Conservation (phyloP, 2,888 invertebrate species). For the Parthenolecanium corni region DNA sequence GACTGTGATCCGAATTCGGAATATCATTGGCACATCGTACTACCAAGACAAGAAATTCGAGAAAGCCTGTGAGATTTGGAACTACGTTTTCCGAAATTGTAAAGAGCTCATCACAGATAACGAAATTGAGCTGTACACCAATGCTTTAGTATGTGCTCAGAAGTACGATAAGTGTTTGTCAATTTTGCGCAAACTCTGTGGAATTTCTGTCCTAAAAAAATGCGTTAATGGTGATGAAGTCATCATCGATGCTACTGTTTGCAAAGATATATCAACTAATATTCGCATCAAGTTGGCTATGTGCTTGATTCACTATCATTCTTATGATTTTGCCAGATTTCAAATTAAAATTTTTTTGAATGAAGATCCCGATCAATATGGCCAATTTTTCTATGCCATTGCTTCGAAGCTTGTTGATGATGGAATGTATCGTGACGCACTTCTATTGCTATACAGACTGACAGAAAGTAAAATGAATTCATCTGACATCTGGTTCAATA, state of each 20-base stretch:
- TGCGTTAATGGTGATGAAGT: conserved; percentile 18
- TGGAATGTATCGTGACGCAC: conserved; percentile 56
- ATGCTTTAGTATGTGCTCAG: conserved; percentile 60
- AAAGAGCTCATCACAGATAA: conserved; percentile 56
- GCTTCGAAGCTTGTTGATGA: conserved; percentile 78
- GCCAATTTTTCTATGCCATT: conserved; percentile 81
- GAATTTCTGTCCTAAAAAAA: conserved; percentile 51
- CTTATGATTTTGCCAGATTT: conserved; percentile 48
- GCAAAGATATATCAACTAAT: conserved; percentile 63
- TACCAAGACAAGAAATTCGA: conserved; percentile 60
- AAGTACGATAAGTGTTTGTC: conserved; percentile 58
- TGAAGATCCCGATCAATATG: conserved; percentile 59
- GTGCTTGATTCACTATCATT: conserved; percentile 61
- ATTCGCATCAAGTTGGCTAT: conserved; percentile 70
- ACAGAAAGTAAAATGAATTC: conserved; percentile 50
- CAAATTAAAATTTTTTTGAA: conserved; percentile 51
- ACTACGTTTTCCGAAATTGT: conserved; percentile 61
- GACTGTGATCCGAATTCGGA: conserved; percentile 55
- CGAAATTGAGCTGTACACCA: conserved; percentile 73
- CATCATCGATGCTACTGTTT: conserved; percentile 46
- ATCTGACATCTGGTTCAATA: conserved; percentile 34
- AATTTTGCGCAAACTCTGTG: conserved; percentile 58
- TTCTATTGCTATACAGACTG: conserved; percentile 59
- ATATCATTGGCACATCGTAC: conserved; percentile 58
- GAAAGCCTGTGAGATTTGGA: conserved; percentile 63